These are phyloP conservation scores for Tortrix viridana DNA, from an alignment of 2,888 invertebrate genomes.

Conservation along the genomic window DNA sequence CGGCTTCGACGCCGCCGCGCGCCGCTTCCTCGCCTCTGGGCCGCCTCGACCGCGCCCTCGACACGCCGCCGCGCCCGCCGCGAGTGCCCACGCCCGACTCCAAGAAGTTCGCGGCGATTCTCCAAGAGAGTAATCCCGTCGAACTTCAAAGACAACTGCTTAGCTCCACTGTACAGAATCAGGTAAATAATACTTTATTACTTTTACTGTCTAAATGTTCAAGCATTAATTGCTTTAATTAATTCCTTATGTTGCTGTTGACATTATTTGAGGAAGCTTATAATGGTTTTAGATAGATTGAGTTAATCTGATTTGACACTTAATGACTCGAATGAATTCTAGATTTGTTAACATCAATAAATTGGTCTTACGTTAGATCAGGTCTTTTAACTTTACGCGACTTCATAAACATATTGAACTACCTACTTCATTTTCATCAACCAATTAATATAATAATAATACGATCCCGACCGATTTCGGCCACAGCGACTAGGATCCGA, in stretches of 20 bases:
- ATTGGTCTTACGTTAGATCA: neutral
- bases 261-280: neutral
- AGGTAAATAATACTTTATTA: constrained; percentile 78
- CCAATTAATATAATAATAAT: neutral
- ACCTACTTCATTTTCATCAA: constrained; percentile 1
- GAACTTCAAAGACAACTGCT: constrained; percentile 93
- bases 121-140: constrained; percentile 91
- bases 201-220: no score
- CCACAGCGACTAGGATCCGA: no score
- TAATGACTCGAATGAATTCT: neutral
- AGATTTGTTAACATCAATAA: neutral
- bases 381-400: neutral
- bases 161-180: constrained; percentile 92
- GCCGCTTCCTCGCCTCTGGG: constrained; percentile 82
- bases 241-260: neutral
- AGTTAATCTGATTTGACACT: neutral
- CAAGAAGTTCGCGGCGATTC: constrained; percentile 92
- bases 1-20: constrained; percentile 79
- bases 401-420: constrained; percentile 2
- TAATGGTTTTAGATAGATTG: neutral
- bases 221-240: neutral
- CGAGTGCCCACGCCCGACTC: constrained; percentile 88
- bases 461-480: no score
- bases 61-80: constrained; percentile 85
- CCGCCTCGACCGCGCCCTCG: constrained; percentile 87